Evolutionary conservation across 2,888 invertebrate species (phyloP), one percentile per base, ranked within the genome.

Genomic region (Escarpia spicata): DNA sequence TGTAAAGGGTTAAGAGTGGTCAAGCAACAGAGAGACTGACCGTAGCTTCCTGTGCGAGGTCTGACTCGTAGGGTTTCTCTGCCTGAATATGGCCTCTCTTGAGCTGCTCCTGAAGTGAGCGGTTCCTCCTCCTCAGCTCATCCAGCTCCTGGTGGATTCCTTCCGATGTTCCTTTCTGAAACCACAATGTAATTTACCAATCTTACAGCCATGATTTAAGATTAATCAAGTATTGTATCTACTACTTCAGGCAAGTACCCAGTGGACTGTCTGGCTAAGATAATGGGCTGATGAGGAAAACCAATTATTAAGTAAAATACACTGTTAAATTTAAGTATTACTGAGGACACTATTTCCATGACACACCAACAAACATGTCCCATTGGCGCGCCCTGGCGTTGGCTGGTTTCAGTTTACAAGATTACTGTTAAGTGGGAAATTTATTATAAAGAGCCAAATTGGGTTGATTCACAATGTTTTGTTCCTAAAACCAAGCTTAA

Each of bases 61-160:
- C n/a, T 26, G 75, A 75, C 93, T 96, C 96, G 91, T 95, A 96
- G 0, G 96, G 96, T 94, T 96, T 96, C 93, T 96, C 96, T 9
- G 96, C 95, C 58, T 95, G 94, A 58, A 95, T 95, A 91, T 95
- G 95, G 6, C 92, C 91, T 15, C 95, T 94, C 92, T 95, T 95
- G 90, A 96, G 93, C 93, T 96, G 96, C 43, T 96, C 96, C 93
- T 96, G 95, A 10, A 96, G 93, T 45, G 95, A 94, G 91, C 95
- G 93, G n/a, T 96, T 95, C 93, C 95, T 95, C 43, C 96, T 94
- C 45, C 96, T 94, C 93, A 96, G 93, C 90, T 96, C 96, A 92
- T 96, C 96, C 93, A 96, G 93, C 94, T 96, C 96, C 60, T 95
- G 95, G 92, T 95, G 94, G 91, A 94, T 95, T n/a, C 94, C 95